Percentiles rank a stretch among this genome's conserved stretches.
Conservation (phyloP, 1,140 invertebrate species). For the Zophobas atratus region DNA sequence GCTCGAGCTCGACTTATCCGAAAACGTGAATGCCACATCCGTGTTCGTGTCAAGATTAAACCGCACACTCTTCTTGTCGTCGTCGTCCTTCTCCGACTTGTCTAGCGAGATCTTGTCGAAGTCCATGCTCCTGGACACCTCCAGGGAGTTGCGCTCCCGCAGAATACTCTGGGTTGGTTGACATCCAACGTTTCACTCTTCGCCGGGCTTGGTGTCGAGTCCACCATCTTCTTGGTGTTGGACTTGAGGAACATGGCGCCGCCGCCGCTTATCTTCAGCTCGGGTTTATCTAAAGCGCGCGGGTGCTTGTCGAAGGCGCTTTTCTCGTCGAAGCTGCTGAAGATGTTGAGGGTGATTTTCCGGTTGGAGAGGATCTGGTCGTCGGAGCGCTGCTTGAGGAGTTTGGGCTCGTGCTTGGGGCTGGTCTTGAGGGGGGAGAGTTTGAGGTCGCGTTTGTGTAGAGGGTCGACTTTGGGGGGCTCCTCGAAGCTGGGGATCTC, state of each 20-base stretch:
- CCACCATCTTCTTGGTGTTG: slow-evolving; percentile 69
- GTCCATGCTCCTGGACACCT: slow-evolving; percentile 62
- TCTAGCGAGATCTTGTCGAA: slow-evolving; percentile 65
- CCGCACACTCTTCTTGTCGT: slow-evolving; percentile 81
- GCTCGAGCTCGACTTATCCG: slow-evolving; percentile 64
- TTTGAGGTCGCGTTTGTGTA: slow-evolving; percentile 57
- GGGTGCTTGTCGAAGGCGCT: slow-evolving; percentile 59
- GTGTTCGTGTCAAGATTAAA: slow-evolving; percentile 73
- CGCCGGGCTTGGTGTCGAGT: slow-evolving; percentile 45
- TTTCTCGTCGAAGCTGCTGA: slow-evolving; percentile 64
- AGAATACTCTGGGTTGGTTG: slow-evolving; percentile 76
- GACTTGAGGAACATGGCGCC: slow-evolving; percentile 82
- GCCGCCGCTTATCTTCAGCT: slow-evolving; percentile 70
- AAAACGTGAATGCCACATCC: slow-evolving; percentile 61
- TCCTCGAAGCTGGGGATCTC: slow-evolving; percentile 64
- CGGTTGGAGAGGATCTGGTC: slow-evolving; percentile 57
- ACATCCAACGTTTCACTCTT: slow-evolving; percentile 60
- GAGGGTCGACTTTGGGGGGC: slow-evolving; percentile 57
- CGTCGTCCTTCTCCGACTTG: slow-evolving; percentile 69
- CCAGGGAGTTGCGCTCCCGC: slow-evolving; percentile 72
- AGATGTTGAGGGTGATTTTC: slow-evolving; percentile 59
- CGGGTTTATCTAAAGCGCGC: slow-evolving; percentile 59
- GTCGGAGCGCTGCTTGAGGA: slow-evolving; percentile 65
- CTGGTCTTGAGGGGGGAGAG: slow-evolving; percentile 61
- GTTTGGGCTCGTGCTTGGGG: slow-evolving; percentile 58